phyloP scores from a whole-genome alignment of 1,140 invertebrate species.

The Leptestheria dahalacensis region DNA sequence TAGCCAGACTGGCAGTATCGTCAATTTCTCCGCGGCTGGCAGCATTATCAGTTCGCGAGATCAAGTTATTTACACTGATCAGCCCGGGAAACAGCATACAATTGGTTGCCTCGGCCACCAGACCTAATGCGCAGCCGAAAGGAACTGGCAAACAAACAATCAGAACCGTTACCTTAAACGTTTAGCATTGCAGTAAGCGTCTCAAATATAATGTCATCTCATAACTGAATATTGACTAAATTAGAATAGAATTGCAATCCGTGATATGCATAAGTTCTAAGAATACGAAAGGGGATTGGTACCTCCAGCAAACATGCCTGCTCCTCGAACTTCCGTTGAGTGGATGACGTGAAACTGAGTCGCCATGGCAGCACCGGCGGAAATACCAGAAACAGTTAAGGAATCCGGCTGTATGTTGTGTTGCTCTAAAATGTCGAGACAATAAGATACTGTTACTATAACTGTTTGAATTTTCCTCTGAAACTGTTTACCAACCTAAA shows the following conservation, averaged over 20 bases:
- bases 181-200: too few species aligned
- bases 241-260: too few species aligned
- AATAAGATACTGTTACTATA: too few species aligned
- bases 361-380: conserved; percentile 30
- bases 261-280: neutral
- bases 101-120: conserved; percentile 18
- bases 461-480: too few species aligned
- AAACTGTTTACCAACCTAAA: too few species aligned
- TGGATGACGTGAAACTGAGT: conserved; percentile 30
- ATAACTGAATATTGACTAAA: too few species aligned
- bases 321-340: conserved; percentile 27
- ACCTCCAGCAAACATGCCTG: conserved; percentile 30
- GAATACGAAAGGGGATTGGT: neutral
- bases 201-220: too few species aligned
- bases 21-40: conserved; percentile 24
- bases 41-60: conserved; percentile 19
- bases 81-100: conserved; percentile 26
- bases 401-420: conserved; percentile 23
- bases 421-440: too few species aligned
- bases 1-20: conserved; percentile 22
- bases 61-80: conserved; percentile 21
- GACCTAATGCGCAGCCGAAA: conserved; percentile 25
- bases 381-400: conserved; percentile 30
- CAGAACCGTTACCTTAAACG: neutral
- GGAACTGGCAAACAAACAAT: conserved; percentile 21